Evolutionary conservation across 2,113 vertebrate genomes (phyloP).

Genomic region (Carassius auratus): DNA sequence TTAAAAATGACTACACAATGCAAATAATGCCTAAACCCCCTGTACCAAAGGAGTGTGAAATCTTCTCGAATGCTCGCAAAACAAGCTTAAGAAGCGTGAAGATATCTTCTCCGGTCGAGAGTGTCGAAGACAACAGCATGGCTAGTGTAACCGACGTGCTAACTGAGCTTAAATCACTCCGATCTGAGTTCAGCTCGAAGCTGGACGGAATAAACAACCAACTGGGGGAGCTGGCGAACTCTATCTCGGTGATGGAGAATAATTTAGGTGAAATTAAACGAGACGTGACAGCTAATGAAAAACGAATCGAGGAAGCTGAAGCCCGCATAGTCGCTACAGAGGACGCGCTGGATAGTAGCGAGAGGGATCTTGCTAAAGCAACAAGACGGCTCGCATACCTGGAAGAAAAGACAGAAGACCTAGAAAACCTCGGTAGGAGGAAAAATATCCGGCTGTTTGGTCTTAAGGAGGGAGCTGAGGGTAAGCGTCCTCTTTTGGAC

Average conservation of each 20-base stretch:
- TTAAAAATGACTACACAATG: too few species aligned
- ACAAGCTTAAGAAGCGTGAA: background rate
- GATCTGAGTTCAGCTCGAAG: background rate
- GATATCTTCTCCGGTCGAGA: background rate
- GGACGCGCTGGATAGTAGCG: too few species aligned
- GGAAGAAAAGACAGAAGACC: background rate
- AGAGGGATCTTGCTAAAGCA: background rate
- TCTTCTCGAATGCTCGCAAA: too few species aligned
- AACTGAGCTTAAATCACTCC: background rate
- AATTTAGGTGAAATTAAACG: background rate
- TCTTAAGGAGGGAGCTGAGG: too few species aligned
- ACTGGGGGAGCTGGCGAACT: background rate
- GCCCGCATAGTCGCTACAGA: too few species aligned
- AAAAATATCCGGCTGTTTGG: too few species aligned
- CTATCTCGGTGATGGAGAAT: background rate
- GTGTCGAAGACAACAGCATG: background rate
- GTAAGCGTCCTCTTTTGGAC: too few species aligned
- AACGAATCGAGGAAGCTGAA: too few species aligned
- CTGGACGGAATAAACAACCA: background rate
- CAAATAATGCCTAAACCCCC: too few species aligned
- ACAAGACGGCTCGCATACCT: background rate
- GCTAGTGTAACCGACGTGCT: background rate
- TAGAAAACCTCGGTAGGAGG: background rate
- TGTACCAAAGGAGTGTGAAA: too few species aligned
- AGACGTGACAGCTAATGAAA: background rate